Evolutionary conservation across 1,140 invertebrate genomes (phyloP).

Genomic region (Maconellicoccus hirsutus): DNA sequence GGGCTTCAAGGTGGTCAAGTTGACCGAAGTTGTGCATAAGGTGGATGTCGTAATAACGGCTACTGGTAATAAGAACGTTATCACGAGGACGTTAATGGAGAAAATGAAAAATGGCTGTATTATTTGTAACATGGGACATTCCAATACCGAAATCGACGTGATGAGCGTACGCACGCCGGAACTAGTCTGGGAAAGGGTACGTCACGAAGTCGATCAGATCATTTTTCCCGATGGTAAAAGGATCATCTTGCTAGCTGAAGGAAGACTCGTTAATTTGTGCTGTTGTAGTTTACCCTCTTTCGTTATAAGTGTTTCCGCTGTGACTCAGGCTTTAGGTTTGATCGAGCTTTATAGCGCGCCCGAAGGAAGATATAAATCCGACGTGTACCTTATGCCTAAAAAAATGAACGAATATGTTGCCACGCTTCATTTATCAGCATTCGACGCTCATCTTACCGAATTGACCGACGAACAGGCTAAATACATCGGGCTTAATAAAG

Average conservation of each 20-base stretch:
- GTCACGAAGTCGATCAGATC: slow-evolving; percentile 94
- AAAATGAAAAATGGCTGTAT: slow-evolving; percentile 95
- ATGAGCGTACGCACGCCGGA: slow-evolving; percentile 84
- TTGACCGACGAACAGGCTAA: slow-evolving; percentile 93
- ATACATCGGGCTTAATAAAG: slow-evolving; percentile 95
- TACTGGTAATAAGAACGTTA: slow-evolving; percentile 93
- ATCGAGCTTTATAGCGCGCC: slow-evolving; percentile 96
- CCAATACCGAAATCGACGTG: slow-evolving; percentile 96
- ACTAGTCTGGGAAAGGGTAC: slow-evolving; percentile 91
- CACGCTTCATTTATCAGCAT: slow-evolving; percentile 86
- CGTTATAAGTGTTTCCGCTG: slow-evolving; percentile 89
- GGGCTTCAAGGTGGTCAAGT: slow-evolving; percentile 87
- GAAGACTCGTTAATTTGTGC: slow-evolving; percentile 86
- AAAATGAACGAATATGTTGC: slow-evolving; percentile 91
- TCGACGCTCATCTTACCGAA: slow-evolving; percentile 94
- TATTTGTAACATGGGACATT: slow-evolving; percentile 96
- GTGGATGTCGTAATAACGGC: slow-evolving; percentile 93
- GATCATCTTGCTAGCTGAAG: slow-evolving; percentile 87
- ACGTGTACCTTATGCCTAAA: slow-evolving; percentile 94
- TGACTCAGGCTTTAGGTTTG: slow-evolving; percentile 73
- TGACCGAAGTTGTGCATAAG: slow-evolving; percentile 83
- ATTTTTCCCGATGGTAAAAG: slow-evolving; percentile 89
- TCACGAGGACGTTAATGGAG: slow-evolving; percentile 89
- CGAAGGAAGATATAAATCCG: slow-evolving; percentile 83
- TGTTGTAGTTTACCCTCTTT: slow-evolving; percentile 96